Conservation (phyloP, 1,140 invertebrate species). For the Galendromus occidentalis region DNA sequence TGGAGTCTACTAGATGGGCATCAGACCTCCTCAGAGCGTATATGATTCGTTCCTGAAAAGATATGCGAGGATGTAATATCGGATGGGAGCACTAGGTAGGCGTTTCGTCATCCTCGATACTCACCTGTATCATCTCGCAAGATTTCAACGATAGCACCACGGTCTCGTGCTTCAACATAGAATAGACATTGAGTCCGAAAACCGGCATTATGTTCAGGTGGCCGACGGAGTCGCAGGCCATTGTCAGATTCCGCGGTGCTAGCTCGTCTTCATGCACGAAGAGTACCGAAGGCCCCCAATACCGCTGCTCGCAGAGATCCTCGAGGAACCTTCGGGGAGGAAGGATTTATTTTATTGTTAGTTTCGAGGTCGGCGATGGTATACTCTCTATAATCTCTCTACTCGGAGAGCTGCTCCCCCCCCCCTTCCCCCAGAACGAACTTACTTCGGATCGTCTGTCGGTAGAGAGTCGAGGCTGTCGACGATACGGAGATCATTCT, state of each 20-base stretch:
- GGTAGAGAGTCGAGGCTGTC: conserved; percentile 59
- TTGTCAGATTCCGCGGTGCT: conserved; percentile 63
- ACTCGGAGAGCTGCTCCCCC: too few species aligned
- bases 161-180: conserved; percentile 88
- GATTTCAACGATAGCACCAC: conserved; percentile 68
- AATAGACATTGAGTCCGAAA: conserved; percentile 57
- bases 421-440: conserved; percentile 20
- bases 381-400: not conserved
- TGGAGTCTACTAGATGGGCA: too few species aligned
- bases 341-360: not conserved
- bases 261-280: conserved; percentile 69
- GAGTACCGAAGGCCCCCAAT: conserved; percentile 87
- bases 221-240: conserved; percentile 48
- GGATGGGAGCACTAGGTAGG: too few species aligned
- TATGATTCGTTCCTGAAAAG: too few species aligned
- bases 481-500: conserved; percentile 83
- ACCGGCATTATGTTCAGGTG: conserved; percentile 86
- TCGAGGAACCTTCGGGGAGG: conserved; percentile 37
- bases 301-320: conserved; percentile 54
- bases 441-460: conserved; percentile 42
- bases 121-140: conserved; percentile 42
- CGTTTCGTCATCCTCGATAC: not conserved
- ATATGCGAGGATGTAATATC: too few species aligned
- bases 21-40: too few species aligned
- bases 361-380: not conserved